Conservation (phyloP, 2,888 invertebrate genomes). For the Matsumyia berberina region DNA sequence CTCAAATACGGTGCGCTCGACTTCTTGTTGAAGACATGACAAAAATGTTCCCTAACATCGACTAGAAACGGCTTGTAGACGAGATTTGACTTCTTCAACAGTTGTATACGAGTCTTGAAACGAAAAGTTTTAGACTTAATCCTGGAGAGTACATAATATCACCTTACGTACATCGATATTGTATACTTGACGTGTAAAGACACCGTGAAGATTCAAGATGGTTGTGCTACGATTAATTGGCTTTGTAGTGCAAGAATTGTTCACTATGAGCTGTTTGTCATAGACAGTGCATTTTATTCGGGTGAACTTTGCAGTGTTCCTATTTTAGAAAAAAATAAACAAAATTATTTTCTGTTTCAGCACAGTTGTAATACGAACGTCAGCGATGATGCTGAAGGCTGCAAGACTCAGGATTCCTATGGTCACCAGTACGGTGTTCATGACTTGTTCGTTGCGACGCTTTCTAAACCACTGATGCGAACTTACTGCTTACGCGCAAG, state of each 20-base stretch:
- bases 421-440: no score
- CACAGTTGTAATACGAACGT: no score
- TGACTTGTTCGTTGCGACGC: no score
- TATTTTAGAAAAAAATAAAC: no score
- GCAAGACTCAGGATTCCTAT: no score
- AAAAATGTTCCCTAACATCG: conserved; percentile 6
- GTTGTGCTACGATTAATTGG: not conserved
- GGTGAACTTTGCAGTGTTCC: not conserved
- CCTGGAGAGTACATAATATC: no score
- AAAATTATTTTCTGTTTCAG: no score
- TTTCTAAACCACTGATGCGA: no score
- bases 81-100: not conserved
- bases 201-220: not conserved
- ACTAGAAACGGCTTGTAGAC: conserved; percentile 7
- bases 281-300: not conserved
- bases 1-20: not conserved
- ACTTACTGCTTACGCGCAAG: no score
- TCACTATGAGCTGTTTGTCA: not conserved
- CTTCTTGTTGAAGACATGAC: not conserved
- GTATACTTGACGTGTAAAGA: not conserved
- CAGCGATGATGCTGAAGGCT: no score
- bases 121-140: no score
- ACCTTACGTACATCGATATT: not conserved
- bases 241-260: not conserved
- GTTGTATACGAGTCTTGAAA: no score